Evolutionary conservation across 2,797 vertebrate species (phyloP), one percentile per base, ranked within the genome.

Genomic region (Xenopus petersii): DNA sequence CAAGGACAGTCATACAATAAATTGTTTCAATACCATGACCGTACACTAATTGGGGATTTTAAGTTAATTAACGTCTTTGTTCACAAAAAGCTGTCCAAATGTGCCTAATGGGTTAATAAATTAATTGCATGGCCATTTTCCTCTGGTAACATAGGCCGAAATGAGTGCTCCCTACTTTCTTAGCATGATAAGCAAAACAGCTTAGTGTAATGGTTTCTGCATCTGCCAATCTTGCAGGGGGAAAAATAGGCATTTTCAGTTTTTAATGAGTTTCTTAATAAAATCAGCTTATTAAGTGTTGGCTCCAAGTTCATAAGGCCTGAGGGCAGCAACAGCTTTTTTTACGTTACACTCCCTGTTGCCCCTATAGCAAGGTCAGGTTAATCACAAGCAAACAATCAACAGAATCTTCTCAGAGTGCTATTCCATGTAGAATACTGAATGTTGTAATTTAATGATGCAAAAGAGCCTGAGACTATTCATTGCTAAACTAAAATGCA

Each of bases 241-340:
- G 56, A 74, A 75, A 75, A 67, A 68, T 21, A 75, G 63, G 59
- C 58, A 70, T 70, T 71, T 71, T 59, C 3, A 76, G n/a, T 76
- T 76, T 76, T 76, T 70, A 76, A 76, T 76, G 68, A 71, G 74
- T 64, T 65, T 76, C 54, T 70, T 76, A 76, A 76, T 76, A 76
- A 76, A 76, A 76, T 76, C 74, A 71, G 62, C 74, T 70, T 64
- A 76, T 66, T 76, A 70, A 76, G 67, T 30, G 64, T 60, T 70
- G 74, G 74, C 74, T 76, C 68, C 74, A 76, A 65, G 67, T 76
- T 76, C 65, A 76, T 71, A 76, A 54, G 46, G 54, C 74, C 54
- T 64, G 6, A 30, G 68, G 74, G 74, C 74, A 33, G 67, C 62
- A 65, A 26, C 24, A 66, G 68, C 59, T 65, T 76, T 76, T 70